A percentile compares a stretch with the other conserved stretches of the same genome.
These are phyloP conservation scores for Trissonchulus sp. DNA, from an alignment of 2,888 invertebrate genomes.

Conservation along the genomic window DNA sequence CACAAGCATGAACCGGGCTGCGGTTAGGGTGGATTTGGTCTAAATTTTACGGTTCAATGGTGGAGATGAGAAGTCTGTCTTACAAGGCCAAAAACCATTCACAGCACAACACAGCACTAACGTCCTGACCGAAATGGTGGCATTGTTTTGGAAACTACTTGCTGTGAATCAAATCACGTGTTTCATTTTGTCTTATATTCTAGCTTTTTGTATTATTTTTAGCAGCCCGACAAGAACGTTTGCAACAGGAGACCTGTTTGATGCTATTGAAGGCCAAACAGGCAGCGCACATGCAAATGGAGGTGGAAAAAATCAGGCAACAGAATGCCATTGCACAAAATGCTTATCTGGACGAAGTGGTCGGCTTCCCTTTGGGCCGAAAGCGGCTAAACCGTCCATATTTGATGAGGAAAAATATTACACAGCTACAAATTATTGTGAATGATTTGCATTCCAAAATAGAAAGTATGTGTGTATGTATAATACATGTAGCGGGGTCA, in stretches of 20 bases:
- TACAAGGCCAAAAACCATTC: too few relatives aligned
- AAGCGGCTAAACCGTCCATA: slow-evolving; percentile 60
- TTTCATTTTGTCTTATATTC: too few relatives aligned
- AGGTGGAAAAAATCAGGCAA: slow-evolving; percentile 48
- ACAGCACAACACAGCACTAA: too few relatives aligned
- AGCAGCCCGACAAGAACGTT: slow-evolving; percentile 51
- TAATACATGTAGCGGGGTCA: background rate
- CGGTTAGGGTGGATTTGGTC: too few relatives aligned
- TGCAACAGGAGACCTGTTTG: slow-evolving; percentile 78
- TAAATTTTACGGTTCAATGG: too few relatives aligned
- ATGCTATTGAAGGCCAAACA: slow-evolving; percentile 82
- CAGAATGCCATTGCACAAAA: slow-evolving; percentile 52
- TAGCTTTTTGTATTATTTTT: too few relatives aligned
- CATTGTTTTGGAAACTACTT: too few relatives aligned
- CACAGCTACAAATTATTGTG: slow-evolving; percentile 85
- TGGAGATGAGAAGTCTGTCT: too few relatives aligned
- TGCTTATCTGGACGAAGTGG: slow-evolving; percentile 78
- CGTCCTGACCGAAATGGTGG: too few relatives aligned
- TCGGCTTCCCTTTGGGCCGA: slow-evolving; percentile 59
- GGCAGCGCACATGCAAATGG: slow-evolving; percentile 85
- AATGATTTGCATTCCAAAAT: slow-evolving; percentile 90
- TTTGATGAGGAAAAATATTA: slow-evolving; percentile 70
- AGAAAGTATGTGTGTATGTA: slow-evolving; percentile 60
- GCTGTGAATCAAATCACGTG: too few relatives aligned
- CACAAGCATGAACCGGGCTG: too few relatives aligned